A percentile compares a stretch with the other conserved stretches of the same genome.
These are phyloP conservation scores for Nasua narica DNA, from an alignment of 2,797 vertebrate genomes.

Conservation along the genomic window DNA sequence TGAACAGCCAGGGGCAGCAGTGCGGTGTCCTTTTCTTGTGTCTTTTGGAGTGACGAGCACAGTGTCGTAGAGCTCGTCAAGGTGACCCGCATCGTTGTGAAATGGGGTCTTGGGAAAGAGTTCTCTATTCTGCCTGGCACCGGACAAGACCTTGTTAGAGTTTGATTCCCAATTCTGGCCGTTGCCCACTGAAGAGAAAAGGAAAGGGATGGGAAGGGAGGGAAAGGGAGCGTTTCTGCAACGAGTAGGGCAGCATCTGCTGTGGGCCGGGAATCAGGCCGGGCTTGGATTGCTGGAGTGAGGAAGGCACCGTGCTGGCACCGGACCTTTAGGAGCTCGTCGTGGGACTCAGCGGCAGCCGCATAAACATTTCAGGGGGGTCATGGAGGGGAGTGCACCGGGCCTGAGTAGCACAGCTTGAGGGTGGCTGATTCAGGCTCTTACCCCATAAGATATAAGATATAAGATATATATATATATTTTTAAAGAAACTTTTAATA, in stretches of 20 bases:
- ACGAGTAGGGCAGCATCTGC: background rate
- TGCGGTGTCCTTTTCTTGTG: background rate
- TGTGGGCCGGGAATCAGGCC: background rate
- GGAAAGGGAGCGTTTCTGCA: background rate
- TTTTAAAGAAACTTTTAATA: too few species aligned
- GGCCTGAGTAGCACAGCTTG: background rate
- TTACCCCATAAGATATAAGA: background rate
- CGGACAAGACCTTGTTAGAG: background rate
- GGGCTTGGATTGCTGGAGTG: background rate
- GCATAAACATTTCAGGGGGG: background rate
- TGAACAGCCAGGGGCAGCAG: background rate
- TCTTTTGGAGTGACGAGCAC: background rate
- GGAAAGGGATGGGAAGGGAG: too few species aligned
- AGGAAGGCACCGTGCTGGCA: background rate
- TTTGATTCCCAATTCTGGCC: background rate
- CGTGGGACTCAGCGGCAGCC: background rate
- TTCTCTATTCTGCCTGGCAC: background rate
- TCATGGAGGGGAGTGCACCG: background rate
- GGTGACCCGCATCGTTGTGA: background rate
- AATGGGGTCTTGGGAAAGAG: background rate
- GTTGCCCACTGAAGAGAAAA: too few species aligned
- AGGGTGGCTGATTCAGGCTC: background rate
- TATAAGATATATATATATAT: too few species aligned
- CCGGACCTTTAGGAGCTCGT: background rate
- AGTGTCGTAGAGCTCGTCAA: rapidly evolving